Percentiles rank a stretch among this genome's conserved stretches.
Conservation (phyloP, 2,888 invertebrate genomes). For the Amphipoea oculea region DNA sequence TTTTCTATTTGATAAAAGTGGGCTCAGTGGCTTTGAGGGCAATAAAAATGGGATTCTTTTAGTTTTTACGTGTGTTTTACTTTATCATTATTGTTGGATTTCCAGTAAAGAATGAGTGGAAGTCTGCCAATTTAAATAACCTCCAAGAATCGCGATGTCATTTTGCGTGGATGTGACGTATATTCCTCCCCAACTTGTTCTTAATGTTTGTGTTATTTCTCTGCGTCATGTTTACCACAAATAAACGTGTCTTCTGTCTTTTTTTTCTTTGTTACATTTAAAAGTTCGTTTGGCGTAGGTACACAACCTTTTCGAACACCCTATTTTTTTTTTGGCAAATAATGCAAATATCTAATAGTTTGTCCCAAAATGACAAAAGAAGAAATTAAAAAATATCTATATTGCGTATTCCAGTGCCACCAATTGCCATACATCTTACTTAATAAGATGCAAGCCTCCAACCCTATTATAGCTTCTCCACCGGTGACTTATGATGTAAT, state of each 20-base stretch:
- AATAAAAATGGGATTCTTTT: conserved; percentile 42
- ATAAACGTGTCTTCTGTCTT: background rate
- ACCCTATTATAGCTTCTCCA: background rate
- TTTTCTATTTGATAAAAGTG: conserved; percentile 60
- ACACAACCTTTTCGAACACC: too few relatives aligned
- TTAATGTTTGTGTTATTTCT: background rate
- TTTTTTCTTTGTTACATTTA: background rate
- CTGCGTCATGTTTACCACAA: background rate
- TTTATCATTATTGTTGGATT: conserved; percentile 5
- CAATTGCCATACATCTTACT: background rate
- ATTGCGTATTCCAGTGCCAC: background rate
- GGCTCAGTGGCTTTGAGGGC: conserved; percentile 32
- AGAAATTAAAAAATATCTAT: background rate
- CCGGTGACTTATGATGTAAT: background rate
- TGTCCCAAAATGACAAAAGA: background rate
- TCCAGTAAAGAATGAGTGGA: background rate
- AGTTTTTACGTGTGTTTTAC: conserved; percentile 29
- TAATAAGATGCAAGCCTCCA: background rate
- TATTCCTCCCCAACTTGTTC: background rate
- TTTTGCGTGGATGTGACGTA: background rate
- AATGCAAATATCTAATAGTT: background rate
- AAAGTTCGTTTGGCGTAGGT: background rate
- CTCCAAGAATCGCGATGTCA: background rate
- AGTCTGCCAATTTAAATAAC: conserved; percentile 8
- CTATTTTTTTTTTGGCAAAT: background rate